phyloP scores from a whole-genome alignment of 2,888 invertebrate genomes.

The Epirrhoe alternata region DNA sequence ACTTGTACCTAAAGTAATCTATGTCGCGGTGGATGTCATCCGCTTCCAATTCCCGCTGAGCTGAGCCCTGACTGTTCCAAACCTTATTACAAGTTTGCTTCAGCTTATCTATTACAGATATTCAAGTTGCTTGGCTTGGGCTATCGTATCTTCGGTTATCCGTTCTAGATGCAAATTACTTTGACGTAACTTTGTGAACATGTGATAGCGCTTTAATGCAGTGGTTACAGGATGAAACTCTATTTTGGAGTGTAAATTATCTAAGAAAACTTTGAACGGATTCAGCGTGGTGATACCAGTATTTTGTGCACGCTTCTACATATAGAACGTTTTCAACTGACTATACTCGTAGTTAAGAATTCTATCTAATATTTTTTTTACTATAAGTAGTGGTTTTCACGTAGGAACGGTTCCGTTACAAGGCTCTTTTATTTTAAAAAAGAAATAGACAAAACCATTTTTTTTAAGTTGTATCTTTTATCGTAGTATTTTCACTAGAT shows the following conservation, averaged over 20 bases:
- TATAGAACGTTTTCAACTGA: too few species aligned
- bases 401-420: too few species aligned
- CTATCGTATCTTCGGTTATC: not conserved
- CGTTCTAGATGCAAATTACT: constrained; percentile 1
- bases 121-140: constrained; percentile 6
- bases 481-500: too few species aligned
- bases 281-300: too few species aligned
- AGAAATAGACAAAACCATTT: too few species aligned
- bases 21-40: constrained; percentile 31
- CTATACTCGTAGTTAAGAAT: too few species aligned
- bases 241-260: not conserved
- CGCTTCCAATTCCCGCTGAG: constrained; percentile 18
- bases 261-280: not conserved
- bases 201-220: not conserved
- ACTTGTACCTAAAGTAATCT: constrained; percentile 19
- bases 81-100: constrained; percentile 29
- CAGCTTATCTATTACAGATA: constrained; percentile 26
- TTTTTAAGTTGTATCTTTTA: too few species aligned
- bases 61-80: constrained; percentile 15
- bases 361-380: too few species aligned
- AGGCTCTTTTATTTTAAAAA: too few species aligned
- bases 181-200: not conserved
- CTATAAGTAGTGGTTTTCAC: too few species aligned
- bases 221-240: not conserved
- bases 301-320: too few species aligned